A percentile compares a stretch with the other conserved stretches of the same genome.
Conservation (phyloP, 2,888 invertebrate genomes). For the Thysanoteuthis rhombus region DNA sequence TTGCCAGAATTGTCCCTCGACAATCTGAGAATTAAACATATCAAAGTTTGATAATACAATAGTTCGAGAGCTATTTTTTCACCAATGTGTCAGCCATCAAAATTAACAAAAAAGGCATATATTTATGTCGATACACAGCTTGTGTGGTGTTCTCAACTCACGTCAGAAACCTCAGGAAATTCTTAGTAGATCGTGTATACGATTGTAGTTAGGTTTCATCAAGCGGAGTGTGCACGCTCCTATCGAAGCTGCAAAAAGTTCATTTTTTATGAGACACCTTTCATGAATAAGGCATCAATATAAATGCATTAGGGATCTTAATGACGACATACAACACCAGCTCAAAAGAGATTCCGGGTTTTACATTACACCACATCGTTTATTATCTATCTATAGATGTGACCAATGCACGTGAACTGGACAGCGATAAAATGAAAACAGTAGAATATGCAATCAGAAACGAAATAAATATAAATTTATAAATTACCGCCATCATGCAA, state of each 20-base stretch:
- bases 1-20: too few species aligned
- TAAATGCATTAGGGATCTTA: background rate
- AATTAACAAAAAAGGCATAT: too few species aligned
- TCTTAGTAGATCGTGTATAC: too few species aligned
- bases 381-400: background rate
- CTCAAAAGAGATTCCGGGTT: background rate
- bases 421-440: background rate
- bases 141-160: too few species aligned
- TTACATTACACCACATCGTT: background rate
- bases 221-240: too few species aligned
- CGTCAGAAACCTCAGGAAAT: too few species aligned
- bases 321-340: background rate
- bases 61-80: too few species aligned
- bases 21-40: too few species aligned
- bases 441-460: background rate
- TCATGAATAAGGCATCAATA: background rate
- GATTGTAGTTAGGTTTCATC: too few species aligned
- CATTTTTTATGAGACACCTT: background rate
- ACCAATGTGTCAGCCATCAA: too few species aligned
- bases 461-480: background rate
- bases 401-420: background rate
- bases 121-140: too few species aligned
- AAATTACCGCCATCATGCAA: background rate
- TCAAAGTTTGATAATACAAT: too few species aligned
- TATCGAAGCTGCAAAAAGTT: background rate